A percentile compares a stretch with the other conserved stretches of the same genome.
These are phyloP conservation scores for Lophotriccus pileatus DNA, from an alignment of 2,797 vertebrate genomes.

Conservation along the genomic window DNA sequence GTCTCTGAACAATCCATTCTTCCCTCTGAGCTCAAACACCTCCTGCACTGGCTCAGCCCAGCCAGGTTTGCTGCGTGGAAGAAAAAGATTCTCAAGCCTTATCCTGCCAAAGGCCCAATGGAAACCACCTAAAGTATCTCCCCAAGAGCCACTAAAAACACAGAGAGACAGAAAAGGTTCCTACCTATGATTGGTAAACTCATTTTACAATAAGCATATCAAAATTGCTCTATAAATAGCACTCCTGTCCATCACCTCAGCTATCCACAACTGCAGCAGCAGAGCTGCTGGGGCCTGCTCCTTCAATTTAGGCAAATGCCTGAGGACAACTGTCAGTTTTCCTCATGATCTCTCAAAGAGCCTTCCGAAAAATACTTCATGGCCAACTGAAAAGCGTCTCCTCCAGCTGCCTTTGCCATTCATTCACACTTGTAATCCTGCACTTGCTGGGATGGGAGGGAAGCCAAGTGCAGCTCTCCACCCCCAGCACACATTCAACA, in stretches of 20 bases:
- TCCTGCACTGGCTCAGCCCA: not conserved
- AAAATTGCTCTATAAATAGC: not conserved
- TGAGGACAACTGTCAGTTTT: not conserved
- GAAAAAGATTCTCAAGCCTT: not conserved
- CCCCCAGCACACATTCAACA: not conserved
- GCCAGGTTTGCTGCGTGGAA: not conserved
- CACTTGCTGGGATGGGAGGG: not conserved
- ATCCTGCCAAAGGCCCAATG: not conserved
- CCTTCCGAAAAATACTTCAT: not conserved
- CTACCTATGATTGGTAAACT: not conserved
- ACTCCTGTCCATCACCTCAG: not conserved
- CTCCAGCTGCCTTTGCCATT: not conserved
- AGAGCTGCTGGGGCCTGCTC: not conserved
- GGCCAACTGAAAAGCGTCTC: not conserved
- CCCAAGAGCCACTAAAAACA: not conserved
- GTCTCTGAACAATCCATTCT: constrained; percentile 1
- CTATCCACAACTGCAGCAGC: not conserved
- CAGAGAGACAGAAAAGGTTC: not conserved
- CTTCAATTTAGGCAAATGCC: not conserved
- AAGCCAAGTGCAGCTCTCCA: not conserved
- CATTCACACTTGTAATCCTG: not conserved
- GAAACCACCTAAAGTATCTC: not conserved
- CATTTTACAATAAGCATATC: not conserved
- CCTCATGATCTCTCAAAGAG: not conserved
- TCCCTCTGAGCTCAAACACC: not conserved